phyloP scores from a whole-genome alignment of 2,888 invertebrate species.

The Candidula unifasciata region DNA sequence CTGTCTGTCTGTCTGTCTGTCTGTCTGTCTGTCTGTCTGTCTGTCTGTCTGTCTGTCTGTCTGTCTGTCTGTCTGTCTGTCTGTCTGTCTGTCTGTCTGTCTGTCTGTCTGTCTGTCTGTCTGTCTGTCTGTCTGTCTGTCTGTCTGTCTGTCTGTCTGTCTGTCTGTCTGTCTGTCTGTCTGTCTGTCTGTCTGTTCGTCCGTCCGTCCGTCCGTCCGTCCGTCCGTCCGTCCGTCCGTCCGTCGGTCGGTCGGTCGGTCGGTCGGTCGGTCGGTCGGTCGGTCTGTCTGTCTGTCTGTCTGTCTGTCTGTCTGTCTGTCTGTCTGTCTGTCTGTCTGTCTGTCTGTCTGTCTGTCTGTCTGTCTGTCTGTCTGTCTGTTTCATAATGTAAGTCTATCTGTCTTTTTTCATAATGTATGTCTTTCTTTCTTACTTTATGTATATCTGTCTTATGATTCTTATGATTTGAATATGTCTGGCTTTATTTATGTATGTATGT shows the following conservation, averaged over 20 bases:
- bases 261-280: too few species aligned
- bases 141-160: not conserved
- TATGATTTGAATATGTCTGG: too few species aligned
- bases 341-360: not conserved
- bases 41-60: not conserved
- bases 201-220: too few species aligned
- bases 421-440: too few species aligned
- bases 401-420: too few species aligned
- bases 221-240: not conserved
- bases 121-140: slow-evolving; percentile 8
- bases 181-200: not conserved
- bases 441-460: too few species aligned
- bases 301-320: slow-evolving; percentile 10
- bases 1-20: not conserved
- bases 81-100: not conserved
- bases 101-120: not conserved
- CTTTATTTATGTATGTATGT: too few species aligned
- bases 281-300: slow-evolving; percentile 13
- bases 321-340: slow-evolving; percentile 2
- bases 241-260: not conserved
- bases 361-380: slow-evolving; percentile 15
- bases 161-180: not conserved
- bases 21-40: not conserved
- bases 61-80: not conserved
- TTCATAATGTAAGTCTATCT: too few species aligned